phyloP scores from a whole-genome alignment of 2,113 vertebrate genomes.

The Pipra filicauda region DNA sequence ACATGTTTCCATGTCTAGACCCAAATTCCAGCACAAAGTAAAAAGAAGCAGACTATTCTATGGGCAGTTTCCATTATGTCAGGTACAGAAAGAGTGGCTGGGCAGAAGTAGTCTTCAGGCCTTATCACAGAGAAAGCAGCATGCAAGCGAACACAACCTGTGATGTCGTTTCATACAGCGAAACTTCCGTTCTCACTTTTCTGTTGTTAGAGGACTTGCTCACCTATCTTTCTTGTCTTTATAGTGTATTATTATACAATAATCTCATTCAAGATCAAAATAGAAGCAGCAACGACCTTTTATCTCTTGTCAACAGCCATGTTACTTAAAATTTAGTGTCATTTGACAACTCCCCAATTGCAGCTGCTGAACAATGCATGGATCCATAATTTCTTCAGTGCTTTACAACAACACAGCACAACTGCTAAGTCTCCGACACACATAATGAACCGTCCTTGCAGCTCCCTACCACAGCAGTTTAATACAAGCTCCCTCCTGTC shows the following conservation, averaged over 20 bases:
- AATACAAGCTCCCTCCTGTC: neutral
- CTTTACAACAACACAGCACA: neutral
- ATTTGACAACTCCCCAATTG: neutral
- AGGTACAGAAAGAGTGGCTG: neutral
- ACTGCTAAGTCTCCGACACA: neutral
- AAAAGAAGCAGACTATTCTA: neutral
- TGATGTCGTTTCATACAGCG: fast-evolving
- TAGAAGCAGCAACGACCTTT: neutral
- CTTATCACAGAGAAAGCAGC: neutral
- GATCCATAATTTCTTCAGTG: neutral
- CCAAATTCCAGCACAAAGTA: neutral
- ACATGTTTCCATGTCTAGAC: neutral
- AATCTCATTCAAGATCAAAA: neutral
- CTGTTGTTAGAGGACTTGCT: neutral
- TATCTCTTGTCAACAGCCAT: neutral
- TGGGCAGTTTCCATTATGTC: neutral
- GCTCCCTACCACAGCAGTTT: neutral
- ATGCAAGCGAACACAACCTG: neutral
- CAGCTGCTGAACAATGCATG: neutral
- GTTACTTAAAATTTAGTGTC: neutral
- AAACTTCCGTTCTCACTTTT: neutral
- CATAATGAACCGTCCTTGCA: neutral
- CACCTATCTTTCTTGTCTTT: neutral
- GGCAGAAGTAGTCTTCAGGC: neutral
- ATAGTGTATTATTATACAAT: neutral